Evolutionary conservation across 2,113 vertebrate genomes (phyloP), one percentile per base, ranked within the genome.

Genomic region (Centropus unirufus): DNA sequence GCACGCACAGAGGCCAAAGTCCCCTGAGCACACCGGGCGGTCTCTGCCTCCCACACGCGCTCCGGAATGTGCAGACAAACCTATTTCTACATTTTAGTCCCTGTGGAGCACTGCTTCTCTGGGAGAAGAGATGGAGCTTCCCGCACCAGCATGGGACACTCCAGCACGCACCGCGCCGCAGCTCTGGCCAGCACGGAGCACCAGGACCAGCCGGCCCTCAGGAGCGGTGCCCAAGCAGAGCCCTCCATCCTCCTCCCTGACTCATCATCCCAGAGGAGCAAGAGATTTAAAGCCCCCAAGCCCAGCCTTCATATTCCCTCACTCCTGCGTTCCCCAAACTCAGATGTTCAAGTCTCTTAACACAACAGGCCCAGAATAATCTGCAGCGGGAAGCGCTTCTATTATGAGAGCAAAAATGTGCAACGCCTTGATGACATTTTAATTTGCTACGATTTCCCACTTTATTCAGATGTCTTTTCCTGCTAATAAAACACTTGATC

Each of bases 111-210:
- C 2, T 1, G 3, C 20, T 47, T 24, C 52, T 23, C 7, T 4
- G 36, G 36, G 52, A 9, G 4, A 4, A 22, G 23, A 0, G 3
- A 4, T 2, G 54, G 61, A 40, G 20, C 68, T 54, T 24, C 52
- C 44, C 2, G 1, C 26, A 54, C 52, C 14, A 14, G 27, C 52
- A 3, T 0, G 30, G 77, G 62, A 19, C 14, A 19, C 63, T 15
- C 17, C 2, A 14, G 7, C 57, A 10, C 19, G 0, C 1, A 1
- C 6, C 1, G 4, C 58, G 55, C 29, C 7, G 26, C 40, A 36
- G 8, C 34, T 34, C 40, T 57, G 2, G 3, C 40, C 3, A 2
- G 36, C 12, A 9, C 2, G 32, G 64, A 55, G 21, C 1, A 2
- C 12, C 52, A 27, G 52, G 46, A 14, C 18, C 20, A 39, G 29